Conservation (phyloP, 2,888 invertebrate species). For the Hymenopus coronatus region DNA sequence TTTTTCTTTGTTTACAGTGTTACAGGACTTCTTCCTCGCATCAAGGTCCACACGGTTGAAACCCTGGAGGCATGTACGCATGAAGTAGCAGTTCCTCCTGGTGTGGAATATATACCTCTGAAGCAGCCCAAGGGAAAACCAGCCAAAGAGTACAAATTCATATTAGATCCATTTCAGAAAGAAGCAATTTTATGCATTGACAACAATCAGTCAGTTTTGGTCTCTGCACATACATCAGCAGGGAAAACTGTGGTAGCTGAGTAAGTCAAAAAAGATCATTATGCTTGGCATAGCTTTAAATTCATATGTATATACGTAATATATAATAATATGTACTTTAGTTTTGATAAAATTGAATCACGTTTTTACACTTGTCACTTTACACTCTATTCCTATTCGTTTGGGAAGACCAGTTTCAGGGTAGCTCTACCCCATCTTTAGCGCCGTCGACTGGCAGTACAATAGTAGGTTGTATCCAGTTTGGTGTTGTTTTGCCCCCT, state of each 20-base stretch:
- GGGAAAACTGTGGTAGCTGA: constrained; percentile 98
- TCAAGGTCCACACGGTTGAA: constrained; percentile 84
- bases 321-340: no score
- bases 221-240: constrained; percentile 98
- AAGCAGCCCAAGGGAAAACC: constrained; percentile 59
- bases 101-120: constrained; percentile 70
- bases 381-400: no score
- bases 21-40: constrained; percentile 57
- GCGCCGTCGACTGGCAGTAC: no score
- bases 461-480: no score
- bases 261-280: constrained; percentile 55
- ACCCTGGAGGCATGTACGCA: constrained; percentile 92
- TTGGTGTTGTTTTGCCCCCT: no score
- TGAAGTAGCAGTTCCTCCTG: constrained; percentile 92
- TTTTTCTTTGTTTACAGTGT: neutral
- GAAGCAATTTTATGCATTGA: constrained; percentile 96
- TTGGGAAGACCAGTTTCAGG: no score
- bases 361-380: no score
- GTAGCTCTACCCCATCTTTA: no score
- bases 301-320: no score
- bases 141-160: constrained; percentile 90
- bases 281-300: no score
- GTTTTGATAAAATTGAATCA: no score
- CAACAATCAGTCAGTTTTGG: constrained; percentile 96
- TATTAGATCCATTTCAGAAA: constrained; percentile 96